Base-by-base conservation (phyloP, 2,797 vertebrate genomes). In the Euphonia xanthogaster region DNA sequence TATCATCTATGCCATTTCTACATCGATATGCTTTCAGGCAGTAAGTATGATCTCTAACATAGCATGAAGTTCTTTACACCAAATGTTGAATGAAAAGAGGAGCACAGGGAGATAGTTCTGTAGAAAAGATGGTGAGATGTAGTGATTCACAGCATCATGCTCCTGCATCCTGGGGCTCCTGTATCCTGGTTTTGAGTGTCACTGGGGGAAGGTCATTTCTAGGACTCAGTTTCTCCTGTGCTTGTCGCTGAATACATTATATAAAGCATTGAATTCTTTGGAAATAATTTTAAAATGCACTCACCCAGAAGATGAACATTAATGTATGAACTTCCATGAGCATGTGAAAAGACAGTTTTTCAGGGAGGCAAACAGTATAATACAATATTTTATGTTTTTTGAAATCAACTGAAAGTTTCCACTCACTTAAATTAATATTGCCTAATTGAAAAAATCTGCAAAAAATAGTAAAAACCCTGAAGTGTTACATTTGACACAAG, bases 11-110 rank as follows among this genome's bases (percentile, higher is more conserved):
- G 98, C 99, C 96, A 97, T 99, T 96, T 99, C 99, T 62, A 99
- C 99, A 14, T 99, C 99, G 0, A 99, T 99, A 97, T 99, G 99
- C 97, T 99, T 99, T 97, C 99, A 99, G 95, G 99, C 99, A 79
- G 99, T 99, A 98, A 99, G 99, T 98, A 90, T 58, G 31, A 62
- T 88, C 93, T 93, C 53, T 85, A 77, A 88, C 47, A 88, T 70
- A 42, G 82, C 39, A 24, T 30, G 24, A 63, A 67, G 18, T 78
- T 80, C 20, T 84, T 72, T 28, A 50, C 85, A 70, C 96, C 70
- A 90, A 27, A 35, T 71, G 30, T 53, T 33, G 48, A 86, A 86
- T 83, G 65, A 87, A 74, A 31, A 19, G 66, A 31, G 55, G 33
- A 33, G n/a, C 10, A 37, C 75, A 47, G 44, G 22, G 39, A 25